These are phyloP conservation scores for Schizopygopsis malacanthus DNA, from an alignment of 2,797 vertebrate species.

Conservation along the genomic window DNA sequence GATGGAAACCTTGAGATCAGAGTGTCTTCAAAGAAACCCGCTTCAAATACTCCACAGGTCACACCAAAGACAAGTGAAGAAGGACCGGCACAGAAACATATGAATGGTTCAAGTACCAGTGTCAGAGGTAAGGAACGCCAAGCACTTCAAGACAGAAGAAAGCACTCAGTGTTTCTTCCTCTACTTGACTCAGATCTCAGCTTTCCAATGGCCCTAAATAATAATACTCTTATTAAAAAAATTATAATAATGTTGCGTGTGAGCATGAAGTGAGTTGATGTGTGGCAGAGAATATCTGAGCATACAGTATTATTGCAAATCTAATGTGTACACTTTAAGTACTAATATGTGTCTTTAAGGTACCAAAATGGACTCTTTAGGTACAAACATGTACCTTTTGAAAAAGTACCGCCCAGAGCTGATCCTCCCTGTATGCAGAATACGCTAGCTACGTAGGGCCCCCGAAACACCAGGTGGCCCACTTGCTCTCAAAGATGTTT, in stretches of 20 bases:
- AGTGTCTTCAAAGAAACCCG: conserved; percentile 37
- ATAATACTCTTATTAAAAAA: conserved; percentile 5
- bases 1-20: conserved; percentile 53
- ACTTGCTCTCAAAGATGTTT: too few species aligned
- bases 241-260: background rate
- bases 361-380: too few species aligned
- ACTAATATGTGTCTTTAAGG: too few species aligned
- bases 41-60: conserved; percentile 43
- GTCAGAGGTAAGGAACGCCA: conserved; percentile 48
- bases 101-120: conserved; percentile 42
- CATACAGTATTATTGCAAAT: background rate
- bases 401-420: too few species aligned
- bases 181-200: conserved; percentile 39
- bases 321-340: too few species aligned
- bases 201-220: conserved; percentile 37
- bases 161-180: conserved; percentile 38
- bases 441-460: too few species aligned
- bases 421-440: too few species aligned
- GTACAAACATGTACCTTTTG: too few species aligned
- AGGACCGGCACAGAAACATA: conserved; percentile 42
- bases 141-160: conserved; percentile 46
- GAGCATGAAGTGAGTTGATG: conserved; percentile 13
- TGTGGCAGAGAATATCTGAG: background rate
- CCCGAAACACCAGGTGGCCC: too few species aligned
- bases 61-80: conserved; percentile 34